A percentile compares a stretch with the other conserved stretches of the same genome.
phyloP scores from a whole-genome alignment of 2,113 vertebrate species.

The Apteryx owenii region DNA sequence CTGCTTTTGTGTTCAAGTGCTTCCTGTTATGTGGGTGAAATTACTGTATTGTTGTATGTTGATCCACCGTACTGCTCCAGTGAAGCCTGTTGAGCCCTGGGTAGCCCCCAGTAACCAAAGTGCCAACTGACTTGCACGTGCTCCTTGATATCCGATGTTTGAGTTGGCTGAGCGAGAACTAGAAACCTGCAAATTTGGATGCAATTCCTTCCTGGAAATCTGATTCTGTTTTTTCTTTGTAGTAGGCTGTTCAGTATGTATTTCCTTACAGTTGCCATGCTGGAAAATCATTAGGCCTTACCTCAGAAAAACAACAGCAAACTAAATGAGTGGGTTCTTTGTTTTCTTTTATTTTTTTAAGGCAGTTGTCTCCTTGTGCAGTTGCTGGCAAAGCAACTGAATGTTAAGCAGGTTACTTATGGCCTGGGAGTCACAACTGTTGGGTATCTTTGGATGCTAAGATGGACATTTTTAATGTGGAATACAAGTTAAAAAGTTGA shows the following conservation, averaged over 20 bases:
- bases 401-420: not conserved
- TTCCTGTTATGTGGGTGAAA: not conserved
- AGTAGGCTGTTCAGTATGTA: not conserved
- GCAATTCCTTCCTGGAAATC: not conserved
- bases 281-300: not conserved
- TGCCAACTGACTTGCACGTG: not conserved
- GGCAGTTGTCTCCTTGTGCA: not conserved
- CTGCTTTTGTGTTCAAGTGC: not conserved
- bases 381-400: not conserved
- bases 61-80: rapidly evolving
- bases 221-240: not conserved
- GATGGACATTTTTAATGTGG: not conserved
- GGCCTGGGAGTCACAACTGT: not conserved
- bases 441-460: not conserved
- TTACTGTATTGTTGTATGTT: rapidly evolving
- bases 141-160: not conserved
- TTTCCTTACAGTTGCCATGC: not conserved
- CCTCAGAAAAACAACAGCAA: not conserved
- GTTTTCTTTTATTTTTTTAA: not conserved
- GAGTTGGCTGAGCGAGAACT: not conserved
- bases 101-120: rapidly evolving
- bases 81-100: not conserved
- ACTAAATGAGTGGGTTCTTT: not conserved
- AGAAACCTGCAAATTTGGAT: not conserved
- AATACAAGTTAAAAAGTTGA: not conserved